Evolutionary conservation across 2,888 invertebrate species (phyloP).

Genomic region (Gastracanthus pulcherrimus): DNA sequence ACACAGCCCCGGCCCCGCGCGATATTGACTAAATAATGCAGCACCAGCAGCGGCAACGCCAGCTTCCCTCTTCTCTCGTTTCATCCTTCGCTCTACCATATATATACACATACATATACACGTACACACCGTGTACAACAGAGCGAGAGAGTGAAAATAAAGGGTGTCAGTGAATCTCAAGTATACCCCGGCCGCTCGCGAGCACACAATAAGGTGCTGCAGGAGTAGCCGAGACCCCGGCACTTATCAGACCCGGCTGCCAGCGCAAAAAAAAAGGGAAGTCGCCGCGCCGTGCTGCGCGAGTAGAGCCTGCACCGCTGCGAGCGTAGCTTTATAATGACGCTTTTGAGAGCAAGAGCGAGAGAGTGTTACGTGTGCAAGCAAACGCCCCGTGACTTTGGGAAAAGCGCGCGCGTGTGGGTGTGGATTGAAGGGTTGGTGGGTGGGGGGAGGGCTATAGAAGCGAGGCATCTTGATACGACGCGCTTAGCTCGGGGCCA

Average conservation of each 20-base stretch:
- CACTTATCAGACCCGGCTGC: too few species aligned
- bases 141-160: conserved; percentile 27
- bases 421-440: background rate
- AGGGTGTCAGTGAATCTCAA: conserved; percentile 35
- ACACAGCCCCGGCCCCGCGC: conserved; percentile 55
- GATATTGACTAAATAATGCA: conserved; percentile 72
- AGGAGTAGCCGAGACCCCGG: too few species aligned
- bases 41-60: background rate
- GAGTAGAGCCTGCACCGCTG: background rate
- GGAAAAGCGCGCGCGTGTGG: background rate
- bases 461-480: conserved; percentile 30
- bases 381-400: conserved; percentile 26
- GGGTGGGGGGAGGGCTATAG: background rate
- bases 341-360: conserved; percentile 44
- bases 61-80: too few species aligned
- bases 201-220: background rate
- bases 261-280: background rate
- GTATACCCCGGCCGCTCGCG: background rate
- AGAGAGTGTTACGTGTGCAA: conserved; percentile 57
- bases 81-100: too few species aligned
- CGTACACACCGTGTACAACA: background rate
- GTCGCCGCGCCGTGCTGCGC: background rate
- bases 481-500: conserved; percentile 17
- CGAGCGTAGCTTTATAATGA: conserved; percentile 17
- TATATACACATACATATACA: background rate